phyloP scores from a whole-genome alignment of 2,113 vertebrate genomes.

The Ia io region DNA sequence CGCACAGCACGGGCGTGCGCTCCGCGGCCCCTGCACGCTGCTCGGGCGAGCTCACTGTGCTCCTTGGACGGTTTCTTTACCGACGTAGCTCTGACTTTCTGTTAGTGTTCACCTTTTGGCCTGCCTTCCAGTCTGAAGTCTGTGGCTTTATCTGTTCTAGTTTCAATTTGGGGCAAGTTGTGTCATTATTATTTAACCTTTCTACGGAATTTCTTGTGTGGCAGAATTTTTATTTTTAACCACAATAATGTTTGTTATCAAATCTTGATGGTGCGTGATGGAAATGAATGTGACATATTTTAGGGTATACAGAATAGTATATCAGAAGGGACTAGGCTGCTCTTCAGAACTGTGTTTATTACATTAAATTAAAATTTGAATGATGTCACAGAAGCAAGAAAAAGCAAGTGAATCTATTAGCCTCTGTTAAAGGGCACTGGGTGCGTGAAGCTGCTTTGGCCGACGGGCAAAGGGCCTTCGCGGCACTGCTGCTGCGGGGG shows the following conservation, averaged over 20 bases:
- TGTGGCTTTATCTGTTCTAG: neutral
- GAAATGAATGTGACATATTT: neutral
- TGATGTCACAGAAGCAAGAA: neutral
- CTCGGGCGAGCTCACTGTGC: neutral
- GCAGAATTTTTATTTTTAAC: neutral
- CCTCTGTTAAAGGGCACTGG: neutral
- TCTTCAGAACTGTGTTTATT: neutral
- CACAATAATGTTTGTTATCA: neutral
- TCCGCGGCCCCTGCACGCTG: fast-evolving
- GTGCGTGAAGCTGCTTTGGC: neutral
- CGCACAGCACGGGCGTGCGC: fast-evolving
- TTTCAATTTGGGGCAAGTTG: neutral
- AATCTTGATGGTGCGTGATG: neutral
- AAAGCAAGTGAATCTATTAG: neutral
- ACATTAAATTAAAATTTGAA: neutral
- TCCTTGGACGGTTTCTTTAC: neutral
- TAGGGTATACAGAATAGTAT: neutral
- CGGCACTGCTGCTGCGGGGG: neutral
- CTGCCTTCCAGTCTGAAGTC: neutral
- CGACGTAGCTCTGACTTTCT: neutral
- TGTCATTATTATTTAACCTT: constrained; percentile 9
- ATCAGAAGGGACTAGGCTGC: neutral
- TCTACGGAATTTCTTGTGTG: neutral
- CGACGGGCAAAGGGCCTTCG: neutral
- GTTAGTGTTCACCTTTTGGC: neutral